Evolutionary conservation across 2,888 invertebrate genomes (phyloP), one percentile per base, ranked within the genome.

Genomic region (Scaptomyza caliginosa): DNA sequence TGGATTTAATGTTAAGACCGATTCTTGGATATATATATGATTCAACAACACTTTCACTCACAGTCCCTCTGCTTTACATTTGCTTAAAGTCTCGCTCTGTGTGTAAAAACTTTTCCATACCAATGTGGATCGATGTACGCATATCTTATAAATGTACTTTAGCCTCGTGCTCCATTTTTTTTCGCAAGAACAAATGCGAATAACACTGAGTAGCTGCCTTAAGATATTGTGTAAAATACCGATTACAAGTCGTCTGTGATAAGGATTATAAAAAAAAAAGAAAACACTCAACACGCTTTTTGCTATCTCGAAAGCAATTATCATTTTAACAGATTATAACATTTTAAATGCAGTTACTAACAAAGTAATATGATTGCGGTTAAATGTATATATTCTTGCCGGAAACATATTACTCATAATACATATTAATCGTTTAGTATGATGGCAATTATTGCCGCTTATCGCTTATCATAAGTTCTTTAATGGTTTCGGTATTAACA

Each of bases 161-260:
- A 66, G 58, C 71, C 73, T 65, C 73, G 76, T 42, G 46, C 62
- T 55, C 19, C 28, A 65, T 74, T 57, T 66, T 58, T n/a, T n/a
- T n/a, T n/a, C 36, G 62, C 73, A 70, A 75, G 38, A 51, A 17
- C 55, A n/a, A 26, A 26, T 39, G 17, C 34, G 13, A 26, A 19
- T 23, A 46, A 24, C n/a, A 8, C 1, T 26, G 40, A 34, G 46
- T 54, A 67, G 66, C 57, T 30, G 24, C 8, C 13, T 34, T 11
- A 42, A 48, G 46, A 46, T 45, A 45, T 63, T 58, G 51, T 39
- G 34, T 19, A 48, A 49, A 50, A 46, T 32, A 34, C 13, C 24
- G 38, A 38, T 40, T 52, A 36, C n/a, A 54, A 30, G 40, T 13
- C 40, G 36, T 50, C 26, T 2, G 11, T 34, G 19, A 34, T 36